Evolutionary conservation across 2,113 vertebrate species (phyloP).

Genomic region (Oreocharis arfaki): DNA sequence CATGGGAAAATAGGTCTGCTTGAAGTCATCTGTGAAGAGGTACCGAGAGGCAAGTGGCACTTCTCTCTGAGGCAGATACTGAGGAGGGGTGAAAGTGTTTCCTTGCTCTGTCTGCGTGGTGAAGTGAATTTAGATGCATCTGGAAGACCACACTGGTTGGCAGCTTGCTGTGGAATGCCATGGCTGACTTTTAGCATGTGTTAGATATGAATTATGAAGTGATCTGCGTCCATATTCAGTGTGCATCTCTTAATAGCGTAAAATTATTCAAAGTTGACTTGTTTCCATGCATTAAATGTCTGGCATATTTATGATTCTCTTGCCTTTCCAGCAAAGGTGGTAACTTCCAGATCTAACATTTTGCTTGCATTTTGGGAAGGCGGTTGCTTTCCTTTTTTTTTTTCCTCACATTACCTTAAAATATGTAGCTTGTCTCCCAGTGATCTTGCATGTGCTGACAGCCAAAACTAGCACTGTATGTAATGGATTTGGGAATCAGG

Average conservation of each 20-base stretch:
- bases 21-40: neutral
- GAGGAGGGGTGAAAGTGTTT: neutral
- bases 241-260: slow-evolving; percentile 52
- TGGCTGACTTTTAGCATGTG: slow-evolving; percentile 25
- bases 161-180: neutral
- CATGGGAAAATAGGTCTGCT: neutral
- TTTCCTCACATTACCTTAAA: neutral
- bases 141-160: neutral
- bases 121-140: neutral
- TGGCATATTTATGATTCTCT: slow-evolving; percentile 56
- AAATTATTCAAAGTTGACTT: slow-evolving; percentile 64
- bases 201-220: slow-evolving; percentile 67
- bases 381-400: neutral
- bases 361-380: neutral
- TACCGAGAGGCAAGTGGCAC: neutral
- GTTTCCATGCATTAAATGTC: slow-evolving; percentile 50
- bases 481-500: neutral
- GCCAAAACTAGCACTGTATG: neutral
- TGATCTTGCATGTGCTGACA: neutral
- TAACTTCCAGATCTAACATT: neutral
- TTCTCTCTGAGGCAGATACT: neutral
- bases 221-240: slow-evolving; percentile 55
- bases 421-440: neutral
- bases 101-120: neutral
- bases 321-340: slow-evolving; percentile 33